Evolutionary conservation across 1,140 invertebrate genomes (phyloP), one percentile per base, ranked within the genome.

Genomic region (Heterodera schachtii): DNA sequence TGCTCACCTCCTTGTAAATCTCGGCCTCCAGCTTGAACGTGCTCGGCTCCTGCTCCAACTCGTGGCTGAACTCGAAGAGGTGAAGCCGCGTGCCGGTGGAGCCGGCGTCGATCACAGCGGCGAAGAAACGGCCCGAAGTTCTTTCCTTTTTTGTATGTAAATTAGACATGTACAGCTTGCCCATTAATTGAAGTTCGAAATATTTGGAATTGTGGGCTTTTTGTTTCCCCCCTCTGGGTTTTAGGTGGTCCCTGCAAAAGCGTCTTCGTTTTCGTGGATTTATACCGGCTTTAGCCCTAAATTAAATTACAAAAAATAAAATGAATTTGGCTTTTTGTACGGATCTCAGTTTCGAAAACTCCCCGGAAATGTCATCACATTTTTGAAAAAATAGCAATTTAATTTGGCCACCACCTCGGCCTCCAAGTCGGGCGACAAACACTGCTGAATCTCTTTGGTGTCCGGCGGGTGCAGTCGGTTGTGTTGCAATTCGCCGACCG

Each of bases 41-140:
- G 49, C 92, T 92, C 84, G 93, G 93, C 90, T 91, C 73, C 73
- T 85, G 21, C 16, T 83, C 93, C 8, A 82, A 44, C 83, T 84
- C 80, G 79, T 85, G 83, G 43, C 80, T 86, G 91, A 98, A 98
- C 83, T 94, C 94, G 89, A 95, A 98, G 0, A 95, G 94, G 84
- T 96, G 92, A 13, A 98, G 93, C 80, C 96, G 93, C 73, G 95
- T 95, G 0, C 96, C 97, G 0, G 97, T 98, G 43, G 95, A 96
- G 16, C 96, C 96, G 1, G 96, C 96, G 92, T 98, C 96, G 81
- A 98, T 95, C 69, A 98, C 93, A n/a, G 96, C 94, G 0, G 95
- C 95, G 92, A 96, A 94, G 78, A 94, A 93, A 3, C 87, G 84
- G 43, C 89, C 88, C 41, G 85, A 80, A 46, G 43, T 57, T 47